Evolutionary conservation across 1,140 invertebrate species (phyloP).

Genomic region (Pentalonia nigronervosa): DNA sequence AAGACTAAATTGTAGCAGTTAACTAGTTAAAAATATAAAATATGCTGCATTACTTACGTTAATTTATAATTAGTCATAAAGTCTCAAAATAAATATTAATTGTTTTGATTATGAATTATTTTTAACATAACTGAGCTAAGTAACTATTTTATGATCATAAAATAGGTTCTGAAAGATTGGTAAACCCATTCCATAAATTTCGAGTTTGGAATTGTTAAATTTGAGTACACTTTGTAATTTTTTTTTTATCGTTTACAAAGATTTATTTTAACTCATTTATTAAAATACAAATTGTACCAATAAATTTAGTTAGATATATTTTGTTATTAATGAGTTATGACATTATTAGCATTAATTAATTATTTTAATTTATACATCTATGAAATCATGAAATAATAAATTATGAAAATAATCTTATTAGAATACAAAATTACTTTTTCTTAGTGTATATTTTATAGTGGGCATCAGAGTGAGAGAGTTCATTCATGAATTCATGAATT

Average conservation of each 20-base stretch:
- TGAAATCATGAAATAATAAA: not conserved
- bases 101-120: not conserved
- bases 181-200: not conserved
- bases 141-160: not conserved
- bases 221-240: not conserved
- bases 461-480: not conserved
- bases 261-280: not conserved
- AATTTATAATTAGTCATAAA: not conserved
- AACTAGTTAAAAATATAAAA: not conserved
- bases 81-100: not conserved
- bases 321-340: not conserved
- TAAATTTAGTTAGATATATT: not conserved
- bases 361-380: not conserved
- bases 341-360: not conserved
- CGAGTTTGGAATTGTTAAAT: not conserved
- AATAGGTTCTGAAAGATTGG: not conserved
- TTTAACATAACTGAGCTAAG: not conserved
- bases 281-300: not conserved
- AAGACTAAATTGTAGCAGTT: not conserved
- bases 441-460: not conserved
- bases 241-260: not conserved
- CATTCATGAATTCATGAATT: slow-evolving; percentile 42
- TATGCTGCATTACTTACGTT: not conserved
- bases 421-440: not conserved
- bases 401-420: not conserved